Conservation (phyloP, 2,797 vertebrate genomes). For the Odontamblyopus rebecca region DNA sequence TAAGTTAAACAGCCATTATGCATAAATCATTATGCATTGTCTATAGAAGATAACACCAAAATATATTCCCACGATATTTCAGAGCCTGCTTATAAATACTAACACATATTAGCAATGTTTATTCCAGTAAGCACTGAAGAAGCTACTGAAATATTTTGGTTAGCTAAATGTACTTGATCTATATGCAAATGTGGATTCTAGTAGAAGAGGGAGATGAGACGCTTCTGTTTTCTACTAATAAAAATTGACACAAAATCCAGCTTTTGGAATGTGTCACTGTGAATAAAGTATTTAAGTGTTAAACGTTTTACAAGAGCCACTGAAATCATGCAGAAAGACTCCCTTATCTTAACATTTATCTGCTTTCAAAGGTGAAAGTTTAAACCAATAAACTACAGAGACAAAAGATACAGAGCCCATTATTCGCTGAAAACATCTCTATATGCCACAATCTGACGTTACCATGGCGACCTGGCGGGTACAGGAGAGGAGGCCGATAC, state of each 20-base stretch:
- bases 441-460: conserved; percentile 50
- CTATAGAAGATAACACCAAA: neutral
- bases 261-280: too few species aligned
- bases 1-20: neutral
- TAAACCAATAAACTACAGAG: conserved; percentile 50
- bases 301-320: neutral
- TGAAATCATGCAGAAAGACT: neutral
- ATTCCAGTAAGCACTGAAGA: neutral
- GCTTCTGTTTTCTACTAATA: neutral
- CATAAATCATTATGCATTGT: neutral
- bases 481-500: conserved; percentile 17
- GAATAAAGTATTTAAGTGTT: neutral
- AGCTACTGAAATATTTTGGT: neutral
- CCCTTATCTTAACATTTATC: conserved; percentile 11
- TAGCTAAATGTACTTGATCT: too few species aligned
- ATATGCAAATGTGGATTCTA: too few species aligned
- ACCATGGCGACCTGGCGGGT: conserved; percentile 61
- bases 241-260: neutral
- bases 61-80: neutral
- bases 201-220: too few species aligned
- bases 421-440: conserved; percentile 45
- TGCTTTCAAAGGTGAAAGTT: conserved; percentile 20
- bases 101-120: neutral
- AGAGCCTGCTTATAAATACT: neutral
- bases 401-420: conserved; percentile 45